Evolutionary conservation across 2,113 vertebrate species (phyloP), one percentile per base, ranked within the genome.

Genomic region (Poeciliopsis retropinna): DNA sequence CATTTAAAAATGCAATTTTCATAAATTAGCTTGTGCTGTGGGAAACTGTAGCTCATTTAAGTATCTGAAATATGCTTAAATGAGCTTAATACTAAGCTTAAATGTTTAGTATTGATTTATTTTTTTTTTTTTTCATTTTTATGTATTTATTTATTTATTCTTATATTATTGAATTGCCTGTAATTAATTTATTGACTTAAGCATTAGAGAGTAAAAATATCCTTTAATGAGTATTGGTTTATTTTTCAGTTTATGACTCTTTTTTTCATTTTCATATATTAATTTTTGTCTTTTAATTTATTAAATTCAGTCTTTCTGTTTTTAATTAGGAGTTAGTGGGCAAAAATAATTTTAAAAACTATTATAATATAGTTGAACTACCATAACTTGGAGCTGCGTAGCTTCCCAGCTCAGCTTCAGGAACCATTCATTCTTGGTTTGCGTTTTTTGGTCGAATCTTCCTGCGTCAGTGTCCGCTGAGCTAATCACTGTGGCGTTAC

Each of bases 401-500:
- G 44, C 51, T n/a, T 57, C 8, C 25, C 7, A n/a, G 51, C 8
- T 57, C 22, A n/a, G 25, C 7, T 57, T 57, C 10, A 25, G 51
- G 8, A 57, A 57, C 51, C 22, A 25, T 57, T 9, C 6, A 3
- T 57, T 7, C 51, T 37, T 2, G 1, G 11, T 65, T n/a, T 37
- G 32, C 4, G 4, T 61, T 25, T n/a, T 27, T 30, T 44, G 10
- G 5, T 64, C 72, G 3, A 64, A 19, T 72, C 25, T 15, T 57
- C 62, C 29, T 51, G 62, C 47, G 14, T 79, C 72, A 31, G 44
- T 64, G 28, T 32, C 13, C 4, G 4, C 66, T 60, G 34, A 80
- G 66, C 47, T 64, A 32, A 80, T 70, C 47, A 22, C 17, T 15
- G 34, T 57, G 44, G 31, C 6, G 3, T 79, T 64, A 44, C 66